Conservation (phyloP, 37 sponge, comb jelly and placozoan species). For the Cladorhizidae sp. region DNA sequence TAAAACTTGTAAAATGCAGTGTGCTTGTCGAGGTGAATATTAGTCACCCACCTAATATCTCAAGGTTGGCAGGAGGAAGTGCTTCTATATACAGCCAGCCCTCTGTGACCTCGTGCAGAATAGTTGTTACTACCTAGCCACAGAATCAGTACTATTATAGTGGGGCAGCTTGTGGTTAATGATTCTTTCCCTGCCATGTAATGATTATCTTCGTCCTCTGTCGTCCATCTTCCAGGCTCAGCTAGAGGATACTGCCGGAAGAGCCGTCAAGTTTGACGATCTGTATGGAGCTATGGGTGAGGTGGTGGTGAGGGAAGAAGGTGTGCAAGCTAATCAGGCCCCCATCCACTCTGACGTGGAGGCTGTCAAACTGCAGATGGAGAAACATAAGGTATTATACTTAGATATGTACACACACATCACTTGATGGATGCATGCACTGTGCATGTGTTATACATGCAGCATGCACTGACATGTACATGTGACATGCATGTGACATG, state of each 20-base stretch:
- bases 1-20: too few relatives aligned
- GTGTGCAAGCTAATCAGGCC: constrained; percentile 31
- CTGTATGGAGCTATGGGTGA: constrained; percentile 20
- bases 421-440: background rate
- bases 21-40: too few relatives aligned
- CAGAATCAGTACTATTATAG: too few relatives aligned
- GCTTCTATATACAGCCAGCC: too few relatives aligned
- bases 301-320: constrained; percentile 35
- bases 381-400: constrained; percentile 62
- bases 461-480: too few relatives aligned
- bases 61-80: too few relatives aligned
- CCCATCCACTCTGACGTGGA: constrained; percentile 72
- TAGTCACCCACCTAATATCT: too few relatives aligned
- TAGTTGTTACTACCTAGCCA: too few relatives aligned
- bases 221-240: constrained; percentile 18
- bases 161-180: too few relatives aligned
- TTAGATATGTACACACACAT: background rate
- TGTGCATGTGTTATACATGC: too few relatives aligned
- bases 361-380: constrained; percentile 72
- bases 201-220: background rate
- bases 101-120: too few relatives aligned
- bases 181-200: background rate
- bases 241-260: constrained; percentile 31
- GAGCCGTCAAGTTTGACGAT: constrained; percentile 69
- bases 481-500: too few relatives aligned